Evolutionary conservation across 2,797 vertebrate genomes (phyloP).

Genomic region (Micrastur ruficollis): DNA sequence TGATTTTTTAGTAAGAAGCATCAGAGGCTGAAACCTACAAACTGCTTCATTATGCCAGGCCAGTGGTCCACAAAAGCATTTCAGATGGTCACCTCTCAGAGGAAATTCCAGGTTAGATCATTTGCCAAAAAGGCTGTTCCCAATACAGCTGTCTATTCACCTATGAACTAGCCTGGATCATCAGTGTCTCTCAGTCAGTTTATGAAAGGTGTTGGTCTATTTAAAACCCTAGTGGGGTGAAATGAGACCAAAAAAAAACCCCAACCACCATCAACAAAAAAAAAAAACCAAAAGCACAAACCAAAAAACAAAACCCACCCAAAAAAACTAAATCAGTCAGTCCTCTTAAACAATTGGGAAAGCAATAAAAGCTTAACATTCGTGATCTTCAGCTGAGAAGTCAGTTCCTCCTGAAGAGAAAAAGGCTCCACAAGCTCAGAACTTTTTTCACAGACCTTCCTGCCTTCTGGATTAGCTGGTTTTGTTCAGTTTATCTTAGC

Average conservation of each 20-base stretch:
- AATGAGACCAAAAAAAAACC: neutral
- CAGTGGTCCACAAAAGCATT: neutral
- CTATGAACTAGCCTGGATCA: neutral
- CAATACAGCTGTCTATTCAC: neutral
- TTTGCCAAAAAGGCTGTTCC: neutral
- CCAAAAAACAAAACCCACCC: neutral
- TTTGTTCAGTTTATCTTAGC: neutral
- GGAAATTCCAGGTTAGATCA: neutral
- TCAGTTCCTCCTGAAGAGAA: neutral
- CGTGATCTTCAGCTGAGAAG: neutral
- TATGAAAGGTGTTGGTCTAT: neutral
- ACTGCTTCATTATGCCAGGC: neutral
- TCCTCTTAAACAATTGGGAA: neutral
- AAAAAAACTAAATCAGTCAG: neutral
- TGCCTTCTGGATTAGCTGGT: neutral
- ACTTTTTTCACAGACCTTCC: neutral
- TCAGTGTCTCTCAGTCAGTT: neutral
- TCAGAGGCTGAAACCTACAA: neutral
- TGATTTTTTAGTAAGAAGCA: neutral
- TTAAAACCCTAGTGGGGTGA: neutral
- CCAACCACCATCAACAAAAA: neutral
- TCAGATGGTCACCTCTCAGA: neutral
- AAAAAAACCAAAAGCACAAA: neutral
- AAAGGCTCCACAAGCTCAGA: neutral
- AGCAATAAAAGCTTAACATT: neutral